Percentiles rank a stretch among this genome's conserved stretches.
Conservation (phyloP, 2,888 invertebrate genomes). For the Herminia tarsipennalis region DNA sequence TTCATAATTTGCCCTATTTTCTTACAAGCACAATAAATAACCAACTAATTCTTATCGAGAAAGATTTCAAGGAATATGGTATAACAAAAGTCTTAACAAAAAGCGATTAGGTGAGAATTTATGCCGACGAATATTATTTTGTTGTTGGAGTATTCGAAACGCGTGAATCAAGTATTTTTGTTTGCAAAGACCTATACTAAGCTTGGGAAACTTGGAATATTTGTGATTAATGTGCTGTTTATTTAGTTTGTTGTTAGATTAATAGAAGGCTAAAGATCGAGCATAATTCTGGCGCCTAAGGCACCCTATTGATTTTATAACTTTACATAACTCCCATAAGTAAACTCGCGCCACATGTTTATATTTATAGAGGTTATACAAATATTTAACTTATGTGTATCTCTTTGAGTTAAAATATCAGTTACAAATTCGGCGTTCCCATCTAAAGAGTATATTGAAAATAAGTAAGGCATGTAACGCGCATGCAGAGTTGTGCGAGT, state of each 20-base stretch:
- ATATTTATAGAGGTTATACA: too few relatives aligned
- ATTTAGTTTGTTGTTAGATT: not conserved
- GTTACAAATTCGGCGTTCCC: too few relatives aligned
- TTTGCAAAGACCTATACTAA: conserved; percentile 4
- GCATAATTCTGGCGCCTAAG: too few relatives aligned
- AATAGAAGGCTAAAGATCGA: not conserved
- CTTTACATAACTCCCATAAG: too few relatives aligned
- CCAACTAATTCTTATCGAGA: conserved; percentile 10
- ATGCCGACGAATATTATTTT: conserved; percentile 20
- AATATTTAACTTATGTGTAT: too few relatives aligned
- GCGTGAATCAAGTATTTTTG: conserved; percentile 13
- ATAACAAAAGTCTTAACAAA: conserved; percentile 22
- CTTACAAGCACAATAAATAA: conserved; percentile 23
- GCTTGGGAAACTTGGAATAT: not conserved
- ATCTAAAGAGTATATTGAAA: too few relatives aligned
- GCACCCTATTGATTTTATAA: too few relatives aligned
- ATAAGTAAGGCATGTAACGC: too few relatives aligned
- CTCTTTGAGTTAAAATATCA: too few relatives aligned
- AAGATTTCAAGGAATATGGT: conserved; percentile 17
- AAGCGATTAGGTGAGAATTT: conserved; percentile 31
- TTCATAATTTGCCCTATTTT: not conserved
- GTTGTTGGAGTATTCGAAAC: conserved; percentile 19
- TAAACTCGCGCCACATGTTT: too few relatives aligned
- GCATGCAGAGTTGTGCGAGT: too few relatives aligned
- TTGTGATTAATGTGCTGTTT: conserved; percentile 24